Base-by-base conservation (phyloP, 1,140 invertebrate genomes). In the Caenorhabditis briggsae region DNA sequence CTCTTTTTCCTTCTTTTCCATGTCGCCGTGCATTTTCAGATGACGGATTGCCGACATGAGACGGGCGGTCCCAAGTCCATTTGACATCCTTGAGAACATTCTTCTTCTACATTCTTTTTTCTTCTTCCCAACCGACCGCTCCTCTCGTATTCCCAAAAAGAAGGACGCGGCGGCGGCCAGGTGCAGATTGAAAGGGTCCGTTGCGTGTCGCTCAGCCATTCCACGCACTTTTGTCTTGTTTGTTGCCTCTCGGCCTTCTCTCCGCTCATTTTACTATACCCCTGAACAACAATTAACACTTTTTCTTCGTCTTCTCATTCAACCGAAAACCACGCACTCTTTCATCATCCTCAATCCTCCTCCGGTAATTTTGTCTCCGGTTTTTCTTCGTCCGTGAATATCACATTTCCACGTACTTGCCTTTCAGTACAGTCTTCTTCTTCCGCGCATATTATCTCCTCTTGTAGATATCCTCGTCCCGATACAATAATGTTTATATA, bases 401-500 rank as follows among this genome's bases (percentile, higher is more conserved):
- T 78, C 70, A 78, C 6, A 53, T 78, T 78, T 78, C 70, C 70
- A 18, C 23, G 33, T 70, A 12, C 14, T 70, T 70, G 41, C 23
- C 33, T 25, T 25, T 20, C 33, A 18, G 8, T 78, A 33, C 33
- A 33, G 33, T 78, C 70, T 78, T 23, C 50, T 6, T 41, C 46
- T 78, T 78, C n/a, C 70, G 43, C 46, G 70, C 70, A 78, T 78
- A 78, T 78, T 78, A 50, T 50, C 70, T 53, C 11, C 50, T 53
- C 33, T 78, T 50, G 70, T 78, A 78, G 70, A 78, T 78, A 78
- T 78, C 70, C 70, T 11, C 23, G 12, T 53, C 50, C 70, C 70
- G 70, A 78, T 78, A 78, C 70, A 50, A 78, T 78, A 78, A 78
- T 78, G 70, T 78, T 78, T 78, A 78, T 78, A 78, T 78, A 78